Evolutionary conservation across 2,888 invertebrate genomes (phyloP), one percentile per base, ranked within the genome.

Genomic region (Drosophila fulvimacula): DNA sequence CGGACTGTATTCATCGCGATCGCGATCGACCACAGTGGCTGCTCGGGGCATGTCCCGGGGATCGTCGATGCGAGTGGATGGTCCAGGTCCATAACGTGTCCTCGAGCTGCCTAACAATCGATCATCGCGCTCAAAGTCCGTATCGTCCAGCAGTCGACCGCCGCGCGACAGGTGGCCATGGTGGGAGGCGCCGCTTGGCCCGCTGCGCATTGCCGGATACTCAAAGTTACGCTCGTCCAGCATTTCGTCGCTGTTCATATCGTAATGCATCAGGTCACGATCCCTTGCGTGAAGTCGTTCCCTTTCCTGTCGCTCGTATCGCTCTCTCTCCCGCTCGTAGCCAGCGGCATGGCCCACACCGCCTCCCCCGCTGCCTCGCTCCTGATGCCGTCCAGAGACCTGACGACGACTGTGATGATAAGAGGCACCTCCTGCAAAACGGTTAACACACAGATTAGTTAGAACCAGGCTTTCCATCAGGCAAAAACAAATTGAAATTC

Each of bases 1-100:
- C 88, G 93, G 93, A 91, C 92, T 93, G 90, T 92, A 93, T 91
- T 93, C 93, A 85, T 92, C 92, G 82, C 92, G 91, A 90, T 92
- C 92, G 81, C 92, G 91, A 87, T 92, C 92, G 73, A 91, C 90
- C 69, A 92, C 90, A 63, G 92, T 89, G 73, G 92, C 90, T 39
- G 92, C 90, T 46, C 92, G 89, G 69, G 92, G 86, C 76, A 91
- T 71, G 68, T 92, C 91, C 7, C 92, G 79, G 30, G 91, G 88
- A 79, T 91, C 91, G 53, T 81, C 82, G 30, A 90, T 89, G 38
- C 90, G 79, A 63, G 90, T 85, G 41, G 86, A 82, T 13, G 88
- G 83, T 44, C 88, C 86, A 1, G 88, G 73, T 24, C 88, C 86
- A 32, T 89, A 87, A 13, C 87, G 89, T 17, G 85, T 59, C 42